These are phyloP conservation scores for Entelurus aequoreus DNA, from an alignment of 2,113 vertebrate species.

Conservation along the genomic window DNA sequence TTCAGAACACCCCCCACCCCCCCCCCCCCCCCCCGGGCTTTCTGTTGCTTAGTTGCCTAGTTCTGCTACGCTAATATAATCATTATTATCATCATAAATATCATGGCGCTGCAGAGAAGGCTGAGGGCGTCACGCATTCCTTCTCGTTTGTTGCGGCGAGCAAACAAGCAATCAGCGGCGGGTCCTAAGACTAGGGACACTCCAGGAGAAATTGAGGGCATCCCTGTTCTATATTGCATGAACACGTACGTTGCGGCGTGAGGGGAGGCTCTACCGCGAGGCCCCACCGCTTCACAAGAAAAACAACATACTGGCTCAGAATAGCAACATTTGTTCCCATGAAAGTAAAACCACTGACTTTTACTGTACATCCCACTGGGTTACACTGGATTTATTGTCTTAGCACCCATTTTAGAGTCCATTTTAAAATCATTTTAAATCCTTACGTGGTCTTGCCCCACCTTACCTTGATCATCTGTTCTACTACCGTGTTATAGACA, in stretches of 20 bases:
- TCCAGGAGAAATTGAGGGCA: constrained; percentile 30
- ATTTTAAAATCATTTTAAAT: no score
- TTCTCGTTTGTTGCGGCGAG: constrained; percentile 7
- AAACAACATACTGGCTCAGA: constrained; percentile 20
- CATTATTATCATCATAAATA: constrained; percentile 21
- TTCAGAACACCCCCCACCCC: constrained; percentile 39
- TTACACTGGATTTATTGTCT: background rate
- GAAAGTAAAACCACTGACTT: constrained; percentile 1
- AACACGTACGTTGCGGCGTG: no score
- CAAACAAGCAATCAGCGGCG: constrained; percentile 27
- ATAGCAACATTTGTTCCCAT: constrained; percentile 6
- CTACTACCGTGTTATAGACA: no score
- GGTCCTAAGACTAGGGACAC: constrained; percentile 13
- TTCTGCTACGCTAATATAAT: constrained; percentile 35
- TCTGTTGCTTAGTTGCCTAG: constrained; percentile 34
- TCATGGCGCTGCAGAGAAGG: constrained; percentile 10
- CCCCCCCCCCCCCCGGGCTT: constrained; percentile 40
- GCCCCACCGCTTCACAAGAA: constrained; percentile 26
- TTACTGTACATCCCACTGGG: background rate
- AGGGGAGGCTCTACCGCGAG: constrained; percentile 13
- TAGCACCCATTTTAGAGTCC: no score
- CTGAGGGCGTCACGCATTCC: constrained; percentile 12
- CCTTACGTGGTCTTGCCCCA: no score
- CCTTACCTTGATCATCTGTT: no score
- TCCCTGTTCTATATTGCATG: constrained; percentile 29